Conservation (phyloP, 1,140 invertebrate genomes). For the Steinernema khuongi region DNA sequence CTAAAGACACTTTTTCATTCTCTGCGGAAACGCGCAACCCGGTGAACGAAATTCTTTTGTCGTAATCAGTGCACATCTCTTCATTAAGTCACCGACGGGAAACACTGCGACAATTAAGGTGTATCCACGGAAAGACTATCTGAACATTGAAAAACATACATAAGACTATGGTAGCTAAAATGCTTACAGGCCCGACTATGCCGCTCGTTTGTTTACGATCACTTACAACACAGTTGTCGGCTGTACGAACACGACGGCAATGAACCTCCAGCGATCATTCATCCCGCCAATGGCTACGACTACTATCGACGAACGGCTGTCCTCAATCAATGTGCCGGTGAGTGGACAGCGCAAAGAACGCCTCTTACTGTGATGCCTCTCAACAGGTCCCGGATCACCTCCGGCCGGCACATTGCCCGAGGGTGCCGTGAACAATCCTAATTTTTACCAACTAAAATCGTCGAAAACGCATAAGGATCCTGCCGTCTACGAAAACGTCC, state of each 20-base stretch:
- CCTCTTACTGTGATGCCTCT: not conserved
- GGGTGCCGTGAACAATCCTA: not conserved
- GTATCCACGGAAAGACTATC: no score
- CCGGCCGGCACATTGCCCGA: not conserved
- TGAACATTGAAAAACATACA: not conserved
- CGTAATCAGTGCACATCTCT: not conserved
- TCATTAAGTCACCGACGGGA: conserved; percentile 8
- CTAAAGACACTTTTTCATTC: no score
- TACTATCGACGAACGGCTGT: conserved; percentile 34
- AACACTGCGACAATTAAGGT: no score
- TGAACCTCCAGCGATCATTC: conserved; percentile 36
- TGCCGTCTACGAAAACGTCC: not conserved
- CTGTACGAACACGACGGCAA: conserved; percentile 37
- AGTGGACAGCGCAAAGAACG: not conserved
- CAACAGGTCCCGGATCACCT: not conserved
- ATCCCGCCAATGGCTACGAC: conserved; percentile 39
- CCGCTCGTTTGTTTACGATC: conserved; percentile 36
- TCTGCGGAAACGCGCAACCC: no score
- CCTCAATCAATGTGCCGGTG: conserved; percentile 36
- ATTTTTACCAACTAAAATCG: not conserved
- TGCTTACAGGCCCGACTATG: conserved; percentile 34
- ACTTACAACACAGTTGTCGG: conserved; percentile 35
- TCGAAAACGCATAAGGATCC: not conserved
- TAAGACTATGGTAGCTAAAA: no score
- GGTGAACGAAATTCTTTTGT: no score